These are phyloP conservation scores for Pollenia amentaria DNA, from an alignment of 2,888 invertebrate species.

Conservation along the genomic window DNA sequence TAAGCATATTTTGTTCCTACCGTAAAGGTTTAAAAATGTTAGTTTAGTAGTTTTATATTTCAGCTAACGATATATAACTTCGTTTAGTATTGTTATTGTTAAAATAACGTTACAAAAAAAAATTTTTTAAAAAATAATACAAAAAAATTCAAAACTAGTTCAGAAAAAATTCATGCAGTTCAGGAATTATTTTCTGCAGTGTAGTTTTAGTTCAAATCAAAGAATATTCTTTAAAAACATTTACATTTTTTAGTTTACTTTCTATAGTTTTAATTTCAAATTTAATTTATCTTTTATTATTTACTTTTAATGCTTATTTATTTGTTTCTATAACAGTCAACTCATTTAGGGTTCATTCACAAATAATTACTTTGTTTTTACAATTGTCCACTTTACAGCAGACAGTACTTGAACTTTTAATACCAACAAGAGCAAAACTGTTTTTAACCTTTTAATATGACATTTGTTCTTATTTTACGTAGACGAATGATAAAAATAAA, in stretches of 20 bases:
- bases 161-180: too few species aligned
- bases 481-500: not conserved
- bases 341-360: slow-evolving; percentile 33
- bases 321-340: slow-evolving; percentile 23
- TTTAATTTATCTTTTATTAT: not conserved
- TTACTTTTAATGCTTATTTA: not conserved
- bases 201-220: too few species aligned
- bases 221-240: too few species aligned
- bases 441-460: slow-evolving; percentile 16
- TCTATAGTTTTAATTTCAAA: not conserved
- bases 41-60: too few species aligned
- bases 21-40: too few species aligned
- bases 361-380: slow-evolving; percentile 1
- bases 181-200: too few species aligned
- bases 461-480: not conserved
- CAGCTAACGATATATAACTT: too few species aligned
- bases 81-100: too few species aligned
- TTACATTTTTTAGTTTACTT: not conserved
- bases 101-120: too few species aligned
- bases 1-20: too few species aligned
- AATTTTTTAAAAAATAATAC: too few species aligned
- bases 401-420: slow-evolving; percentile 67
- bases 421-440: slow-evolving; percentile 29
- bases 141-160: too few species aligned
- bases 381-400: slow-evolving; percentile 62